phyloP scores from a whole-genome alignment of 2,888 invertebrate species.

The Acrobasis consociella region DNA sequence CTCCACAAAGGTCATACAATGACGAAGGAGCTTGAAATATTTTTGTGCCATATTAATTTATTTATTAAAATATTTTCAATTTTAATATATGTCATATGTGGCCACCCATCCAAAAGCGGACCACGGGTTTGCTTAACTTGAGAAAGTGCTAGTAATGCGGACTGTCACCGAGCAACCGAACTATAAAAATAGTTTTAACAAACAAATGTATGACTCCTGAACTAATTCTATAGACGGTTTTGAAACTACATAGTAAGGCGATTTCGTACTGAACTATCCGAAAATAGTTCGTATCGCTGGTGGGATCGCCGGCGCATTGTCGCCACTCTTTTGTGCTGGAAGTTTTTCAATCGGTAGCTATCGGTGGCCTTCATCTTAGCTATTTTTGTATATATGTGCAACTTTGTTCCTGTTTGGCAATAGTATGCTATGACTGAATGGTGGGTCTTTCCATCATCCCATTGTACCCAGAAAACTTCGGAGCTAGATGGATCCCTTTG shows the following conservation, averaged over 20 bases:
- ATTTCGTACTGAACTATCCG: slow-evolving; percentile 49
- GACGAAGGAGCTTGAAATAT: no score
- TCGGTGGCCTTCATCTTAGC: slow-evolving; percentile 63
- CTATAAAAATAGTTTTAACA: no score
- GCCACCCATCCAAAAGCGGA: no score
- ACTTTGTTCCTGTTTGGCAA: slow-evolving; percentile 20
- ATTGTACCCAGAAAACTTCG: no score
- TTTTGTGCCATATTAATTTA: no score
- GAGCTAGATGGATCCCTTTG: no score
- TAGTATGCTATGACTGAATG: not conserved
- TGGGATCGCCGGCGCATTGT: slow-evolving; percentile 52
- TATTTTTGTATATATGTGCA: slow-evolving; percentile 40
- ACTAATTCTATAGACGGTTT: slow-evolving; percentile 34
- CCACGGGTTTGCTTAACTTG: no score
- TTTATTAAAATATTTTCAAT: no score
- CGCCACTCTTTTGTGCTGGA: slow-evolving; percentile 54
- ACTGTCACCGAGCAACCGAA: no score
- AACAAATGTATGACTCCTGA: not conserved
- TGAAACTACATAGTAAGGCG: slow-evolving; percentile 51
- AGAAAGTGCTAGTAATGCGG: no score
- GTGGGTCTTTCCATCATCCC: not conserved
- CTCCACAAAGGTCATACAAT: no score
- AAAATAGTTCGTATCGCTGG: slow-evolving; percentile 62
- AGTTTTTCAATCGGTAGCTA: slow-evolving; percentile 43
- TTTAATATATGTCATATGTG: no score